Conservation (phyloP, 2,797 vertebrate species). For the Lacerta bilineata region DNA sequence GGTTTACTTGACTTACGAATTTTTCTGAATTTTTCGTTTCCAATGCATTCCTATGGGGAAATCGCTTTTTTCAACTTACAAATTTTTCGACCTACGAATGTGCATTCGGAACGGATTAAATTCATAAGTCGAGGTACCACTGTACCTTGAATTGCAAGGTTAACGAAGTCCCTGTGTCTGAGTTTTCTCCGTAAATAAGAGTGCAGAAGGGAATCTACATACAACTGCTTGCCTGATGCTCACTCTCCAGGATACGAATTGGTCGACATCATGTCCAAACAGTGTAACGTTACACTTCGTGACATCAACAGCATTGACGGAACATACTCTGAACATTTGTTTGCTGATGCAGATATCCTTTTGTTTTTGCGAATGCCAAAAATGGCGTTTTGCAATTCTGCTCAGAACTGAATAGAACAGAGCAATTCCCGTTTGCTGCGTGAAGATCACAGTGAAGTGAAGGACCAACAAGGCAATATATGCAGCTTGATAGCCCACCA, state of each 20-base stretch:
- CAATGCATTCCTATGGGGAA: too few species aligned
- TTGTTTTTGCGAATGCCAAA: neutral
- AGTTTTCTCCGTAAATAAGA: neutral
- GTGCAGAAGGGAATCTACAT: neutral
- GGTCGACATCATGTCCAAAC: too few species aligned
- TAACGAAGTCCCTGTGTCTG: neutral
- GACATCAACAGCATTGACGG: too few species aligned
- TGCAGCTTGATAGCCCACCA: neutral
- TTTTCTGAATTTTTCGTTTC: too few species aligned
- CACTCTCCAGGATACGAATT: neutral
- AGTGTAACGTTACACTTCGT: neutral
- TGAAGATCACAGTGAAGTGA: neutral
- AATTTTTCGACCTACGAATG: too few species aligned
- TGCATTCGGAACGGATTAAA: too few species aligned
- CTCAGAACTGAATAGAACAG: too few species aligned
- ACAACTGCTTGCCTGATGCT: neutral
- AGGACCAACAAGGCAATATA: neutral
- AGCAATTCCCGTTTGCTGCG: neutral
- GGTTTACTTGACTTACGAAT: too few species aligned
- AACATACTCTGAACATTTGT: neutral
- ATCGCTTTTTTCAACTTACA: too few species aligned
- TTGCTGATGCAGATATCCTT: neutral
- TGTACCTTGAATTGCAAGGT: neutral
- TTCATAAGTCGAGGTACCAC: too few species aligned
- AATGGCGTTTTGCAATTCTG: too few species aligned